Conservation (phyloP, 2,888 invertebrate genomes). For the Sesamia inferens region DNA sequence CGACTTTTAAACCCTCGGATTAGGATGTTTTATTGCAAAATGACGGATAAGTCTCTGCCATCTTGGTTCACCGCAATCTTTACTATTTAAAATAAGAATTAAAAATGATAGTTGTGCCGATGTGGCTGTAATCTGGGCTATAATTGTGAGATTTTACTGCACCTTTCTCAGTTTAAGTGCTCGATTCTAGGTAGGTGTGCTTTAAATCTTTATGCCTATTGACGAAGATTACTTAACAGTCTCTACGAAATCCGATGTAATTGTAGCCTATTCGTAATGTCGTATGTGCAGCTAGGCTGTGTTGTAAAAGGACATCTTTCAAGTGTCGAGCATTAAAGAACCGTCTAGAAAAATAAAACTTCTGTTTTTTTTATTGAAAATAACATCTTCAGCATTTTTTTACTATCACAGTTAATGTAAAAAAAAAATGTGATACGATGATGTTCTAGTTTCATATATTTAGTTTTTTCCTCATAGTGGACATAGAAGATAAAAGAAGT, state of each 20-base stretch:
- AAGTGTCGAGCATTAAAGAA: too few species aligned
- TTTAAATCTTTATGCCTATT: constrained; percentile 24
- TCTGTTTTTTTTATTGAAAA: too few species aligned
- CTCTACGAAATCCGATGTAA: constrained; percentile 22
- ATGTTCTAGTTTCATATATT: constrained; percentile 1
- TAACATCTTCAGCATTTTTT: too few species aligned
- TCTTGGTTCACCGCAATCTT: constrained; percentile 7
- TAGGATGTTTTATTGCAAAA: constrained; percentile 31
- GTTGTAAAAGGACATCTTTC: not conserved
- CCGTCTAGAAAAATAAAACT: too few species aligned
- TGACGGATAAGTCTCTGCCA: constrained; percentile 13
- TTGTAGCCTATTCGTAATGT: constrained; percentile 5
- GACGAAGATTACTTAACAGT: constrained; percentile 30
- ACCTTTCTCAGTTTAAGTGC: not conserved
- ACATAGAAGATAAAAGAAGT: not conserved
- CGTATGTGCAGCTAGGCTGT: not conserved
- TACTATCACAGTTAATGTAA: too few species aligned
- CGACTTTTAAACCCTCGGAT: constrained; percentile 10
- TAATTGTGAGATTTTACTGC: constrained; percentile 30
- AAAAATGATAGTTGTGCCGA: constrained; percentile 21
- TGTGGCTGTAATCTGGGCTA: constrained; percentile 14
- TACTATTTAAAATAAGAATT: constrained; percentile 31
- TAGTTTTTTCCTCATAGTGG: not conserved
- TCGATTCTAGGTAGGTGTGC: not conserved
- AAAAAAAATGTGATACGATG: too few species aligned